Base-by-base conservation (phyloP, 1,140 invertebrate genomes). In the Akabosia matsudoensis region DNA sequence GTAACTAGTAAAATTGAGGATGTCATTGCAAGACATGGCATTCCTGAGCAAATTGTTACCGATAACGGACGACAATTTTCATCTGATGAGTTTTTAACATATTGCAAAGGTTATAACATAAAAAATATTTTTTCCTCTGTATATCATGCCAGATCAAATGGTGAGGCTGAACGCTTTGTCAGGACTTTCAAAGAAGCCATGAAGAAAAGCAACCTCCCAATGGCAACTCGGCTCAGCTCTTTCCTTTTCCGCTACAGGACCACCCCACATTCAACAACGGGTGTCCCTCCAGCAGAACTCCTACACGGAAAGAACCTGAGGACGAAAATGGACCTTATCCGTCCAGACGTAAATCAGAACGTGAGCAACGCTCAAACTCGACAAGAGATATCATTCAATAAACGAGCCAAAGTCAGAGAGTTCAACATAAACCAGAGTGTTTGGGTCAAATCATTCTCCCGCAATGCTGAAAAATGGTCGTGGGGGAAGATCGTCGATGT, bases 51-150 rank as follows among this genome's bases (percentile, higher is more conserved):
- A 54, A 51, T 87, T 4, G 83, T 87, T 28, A 83, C 83, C 0
- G 87, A 88, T 79, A 84, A 85, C 77, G 84, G 83, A 31, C 82
- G 84, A n/a, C 81, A 85, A 70, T 88, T 87, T 78, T 82, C 80
- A 10, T 84, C 83, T 13, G 54, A 79, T 67, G 82, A 85, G 79
- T 87, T 87, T 79, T 67, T 76, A 78, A 34, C 74, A 0, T 88
- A 87, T 81, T 74, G 83, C 45, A 80, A 67, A 74, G 54, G 82
- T 70, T 86, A 85, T 83, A 81, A 83, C 4, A 84, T 86, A 76
- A 54, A 82, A 37, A 82, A 85, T 37, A 70, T 82, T 72, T 83
- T 81, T 31, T 83, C 82, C 26, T 83, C 83, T 78, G 83, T 85
- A 73, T 78, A 81, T 24, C 84, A 86, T 82, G 79, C 84, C 16